Conservation (phyloP, 1,140 invertebrate species). For the Papilio dardanus region DNA sequence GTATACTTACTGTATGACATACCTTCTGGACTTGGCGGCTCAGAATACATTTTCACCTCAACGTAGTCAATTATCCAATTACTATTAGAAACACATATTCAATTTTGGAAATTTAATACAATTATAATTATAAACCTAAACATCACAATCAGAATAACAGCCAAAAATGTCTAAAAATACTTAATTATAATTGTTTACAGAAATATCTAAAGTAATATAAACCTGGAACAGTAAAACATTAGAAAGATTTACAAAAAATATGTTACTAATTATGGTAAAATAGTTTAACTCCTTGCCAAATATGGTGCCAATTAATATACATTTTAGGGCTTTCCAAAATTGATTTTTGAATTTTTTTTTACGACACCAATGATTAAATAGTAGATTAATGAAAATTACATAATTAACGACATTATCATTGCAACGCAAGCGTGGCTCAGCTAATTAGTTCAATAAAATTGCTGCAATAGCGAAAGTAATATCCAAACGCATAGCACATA, state of each 20-base stretch:
- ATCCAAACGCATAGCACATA: no score
- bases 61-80: no score
- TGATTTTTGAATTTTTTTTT: background rate
- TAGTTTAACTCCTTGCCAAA: background rate
- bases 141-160: no score
- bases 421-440: background rate
- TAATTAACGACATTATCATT: background rate
- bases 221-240: background rate
- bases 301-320: background rate
- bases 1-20: no score
- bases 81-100: no score
- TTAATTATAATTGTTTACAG: background rate
- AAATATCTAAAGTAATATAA: background rate
- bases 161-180: no score
- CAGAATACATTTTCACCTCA: no score
- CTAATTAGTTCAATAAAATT: background rate
- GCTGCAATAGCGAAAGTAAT: no score
- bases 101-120: background rate
- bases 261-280: background rate
- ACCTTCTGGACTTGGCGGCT: no score
- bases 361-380: background rate
- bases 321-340: background rate
- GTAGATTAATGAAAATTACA: no score
- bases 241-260: background rate
- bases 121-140: no score